phyloP scores from a whole-genome alignment of 2,888 invertebrate species.

The Atherix ibis region DNA sequence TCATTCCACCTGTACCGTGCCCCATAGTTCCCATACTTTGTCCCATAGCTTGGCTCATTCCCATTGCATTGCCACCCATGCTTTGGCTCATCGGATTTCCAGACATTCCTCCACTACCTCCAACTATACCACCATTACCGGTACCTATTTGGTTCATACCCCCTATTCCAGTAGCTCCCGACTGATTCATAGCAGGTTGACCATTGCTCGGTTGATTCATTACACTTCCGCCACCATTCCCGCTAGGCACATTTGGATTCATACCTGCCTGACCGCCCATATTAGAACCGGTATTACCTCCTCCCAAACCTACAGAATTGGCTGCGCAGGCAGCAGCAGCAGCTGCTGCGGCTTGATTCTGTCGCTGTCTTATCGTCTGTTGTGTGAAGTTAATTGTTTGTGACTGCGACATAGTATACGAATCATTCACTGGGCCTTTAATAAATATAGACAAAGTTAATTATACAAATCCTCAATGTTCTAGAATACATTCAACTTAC shows the following conservation, averaged over 20 bases:
- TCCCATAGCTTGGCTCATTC: constrained; percentile 19
- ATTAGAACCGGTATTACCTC: constrained; percentile 12
- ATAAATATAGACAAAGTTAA: constrained; percentile 1
- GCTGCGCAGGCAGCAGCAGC: constrained; percentile 30
- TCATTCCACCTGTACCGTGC: constrained; percentile 12
- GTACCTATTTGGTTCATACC: constrained; percentile 9
- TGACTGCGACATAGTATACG: constrained; percentile 64
- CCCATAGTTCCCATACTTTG: constrained; percentile 16
- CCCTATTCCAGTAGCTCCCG: constrained; percentile 4
- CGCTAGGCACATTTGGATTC: constrained; percentile 14
- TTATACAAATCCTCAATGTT: background rate
- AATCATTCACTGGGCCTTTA: constrained; percentile 28
- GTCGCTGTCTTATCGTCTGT: constrained; percentile 27
- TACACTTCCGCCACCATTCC: constrained; percentile 9
- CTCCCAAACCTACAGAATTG: constrained; percentile 21
- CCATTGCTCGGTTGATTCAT: constrained; percentile 10
- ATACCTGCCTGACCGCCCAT: constrained; percentile 13
- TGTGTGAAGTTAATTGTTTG: constrained; percentile 77
- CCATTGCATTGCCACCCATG: constrained; percentile 20
- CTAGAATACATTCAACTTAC: background rate
- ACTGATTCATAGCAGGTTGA: constrained; percentile 8
- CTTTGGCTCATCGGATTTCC: constrained; percentile 8
- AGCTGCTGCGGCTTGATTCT: constrained; percentile 29
- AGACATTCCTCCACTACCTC: constrained; percentile 3
- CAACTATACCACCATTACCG: constrained; percentile 4